Evolutionary conservation across 2,797 vertebrate genomes (phyloP), one percentile per base, ranked within the genome.

Genomic region (Gobionotothen gibberifrons): DNA sequence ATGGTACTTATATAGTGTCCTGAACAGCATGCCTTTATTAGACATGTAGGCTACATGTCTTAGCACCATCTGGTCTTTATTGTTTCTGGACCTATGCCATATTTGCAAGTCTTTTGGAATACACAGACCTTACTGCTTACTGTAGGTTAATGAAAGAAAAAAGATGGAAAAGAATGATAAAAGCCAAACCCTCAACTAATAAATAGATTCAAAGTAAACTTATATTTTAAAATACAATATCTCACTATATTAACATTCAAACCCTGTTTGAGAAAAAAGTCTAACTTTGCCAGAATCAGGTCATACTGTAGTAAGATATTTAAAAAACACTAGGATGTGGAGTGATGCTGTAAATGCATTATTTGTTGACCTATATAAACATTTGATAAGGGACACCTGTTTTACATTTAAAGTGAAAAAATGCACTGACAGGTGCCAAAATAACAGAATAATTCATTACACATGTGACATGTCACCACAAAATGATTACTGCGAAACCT

Each of bases 351-450:
- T 17, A 48, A 71, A 72, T 74, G 56, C 39, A 83, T 72, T 46
- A 49, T 9, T 9, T 43, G 15, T 48, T 64, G 73, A 71, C 55
- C 61, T 11, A n/a, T 40, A 40, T 39, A 52, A 64, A 29, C 64
- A 48, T 5, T 65, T 29, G 58, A 42, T 19, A 62, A 71, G 51
- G 75, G 22, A 74, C 36, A 64, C 22, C 62, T 84, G 49, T 64
- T 87, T 87, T 83, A 79, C 59, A 87, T 86, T 82, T 75, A 67
- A 72, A 79, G 69, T 59, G 68, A 51, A 76, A 73, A 36, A 76
- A 55, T 10, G 9, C 47, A 17, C 53, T 71, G 17, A 32, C 46
- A 72, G 40, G 26, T 73, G 49, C 73, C 16, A 36, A 69, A 62
- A 69, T 55, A 36, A 66, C 1, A 14, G 19, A 69, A 57, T 26